Evolutionary conservation across 1,140 invertebrate species (phyloP).

Genomic region (Drosophila teissieri): DNA sequence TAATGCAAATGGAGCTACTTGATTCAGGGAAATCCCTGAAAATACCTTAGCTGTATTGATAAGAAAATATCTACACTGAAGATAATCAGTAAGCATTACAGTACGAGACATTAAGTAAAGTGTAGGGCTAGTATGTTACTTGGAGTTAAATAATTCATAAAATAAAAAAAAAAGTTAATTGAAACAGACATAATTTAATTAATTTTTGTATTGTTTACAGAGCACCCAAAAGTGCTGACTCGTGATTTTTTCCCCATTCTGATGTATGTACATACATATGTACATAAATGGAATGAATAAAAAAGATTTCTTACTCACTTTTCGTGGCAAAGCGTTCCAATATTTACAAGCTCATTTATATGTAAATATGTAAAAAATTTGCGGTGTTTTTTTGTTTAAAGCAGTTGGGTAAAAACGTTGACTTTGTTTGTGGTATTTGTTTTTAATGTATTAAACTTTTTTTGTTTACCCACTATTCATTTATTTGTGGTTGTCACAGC

Average conservation of each 20-base stretch:
- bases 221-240: not conserved
- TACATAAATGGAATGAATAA: constrained; percentile 1
- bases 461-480: constrained; percentile 10
- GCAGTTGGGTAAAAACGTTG: constrained; percentile 15
- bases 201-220: not conserved
- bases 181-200: not conserved
- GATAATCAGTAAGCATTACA: not conserved
- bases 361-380: constrained; percentile 22
- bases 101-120: no score
- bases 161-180: not conserved
- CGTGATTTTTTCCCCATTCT: not conserved
- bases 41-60: not conserved
- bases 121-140: no score
- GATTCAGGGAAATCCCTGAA: constrained; percentile 12
- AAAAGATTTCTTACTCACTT: constrained; percentile 33
- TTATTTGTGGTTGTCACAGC: constrained; percentile 54
- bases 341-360: constrained; percentile 36
- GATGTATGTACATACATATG: not conserved
- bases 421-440: constrained; percentile 25
- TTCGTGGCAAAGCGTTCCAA: constrained; percentile 31
- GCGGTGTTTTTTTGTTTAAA: constrained; percentile 5
- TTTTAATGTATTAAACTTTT: constrained; percentile 12
- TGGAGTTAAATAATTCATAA: no score
- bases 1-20: no score
- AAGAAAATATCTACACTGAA: not conserved